phyloP scores from a whole-genome alignment of 2,888 invertebrate genomes.

The Tanypteryx hageni region DNA sequence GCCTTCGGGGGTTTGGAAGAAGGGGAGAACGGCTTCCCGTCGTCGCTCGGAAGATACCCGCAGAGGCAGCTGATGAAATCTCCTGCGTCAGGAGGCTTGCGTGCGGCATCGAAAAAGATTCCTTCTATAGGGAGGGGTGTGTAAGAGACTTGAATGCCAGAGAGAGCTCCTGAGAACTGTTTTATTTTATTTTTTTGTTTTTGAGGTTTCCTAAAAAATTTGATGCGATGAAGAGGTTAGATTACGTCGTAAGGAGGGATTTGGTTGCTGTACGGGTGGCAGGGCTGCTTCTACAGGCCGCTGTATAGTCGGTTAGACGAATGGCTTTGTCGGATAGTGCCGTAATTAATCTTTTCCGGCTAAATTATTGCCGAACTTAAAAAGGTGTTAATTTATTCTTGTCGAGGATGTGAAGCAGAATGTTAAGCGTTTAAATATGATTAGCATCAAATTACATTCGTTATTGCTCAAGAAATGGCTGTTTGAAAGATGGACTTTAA shows the following conservation, averaged over 20 bases:
- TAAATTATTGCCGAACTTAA: background rate
- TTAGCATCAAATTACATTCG: background rate
- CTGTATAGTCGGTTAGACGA: background rate
- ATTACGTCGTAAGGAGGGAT: slow-evolving; percentile 26
- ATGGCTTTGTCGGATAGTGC: background rate
- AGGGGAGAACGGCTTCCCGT: slow-evolving; percentile 23
- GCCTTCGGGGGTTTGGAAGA: background rate
- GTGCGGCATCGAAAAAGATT: slow-evolving; percentile 54
- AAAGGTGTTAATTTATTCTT: background rate
- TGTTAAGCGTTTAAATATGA: background rate
- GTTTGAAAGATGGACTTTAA: background rate
- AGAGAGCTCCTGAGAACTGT: slow-evolving; percentile 49
- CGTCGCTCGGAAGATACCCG: slow-evolving; percentile 3
- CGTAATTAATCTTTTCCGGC: background rate
- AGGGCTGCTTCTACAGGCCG: background rate
- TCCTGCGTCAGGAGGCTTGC: background rate
- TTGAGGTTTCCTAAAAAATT: slow-evolving; percentile 34
- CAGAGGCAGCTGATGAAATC: slow-evolving; percentile 57
- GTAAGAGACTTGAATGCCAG: slow-evolving; percentile 52
- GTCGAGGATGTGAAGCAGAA: background rate
- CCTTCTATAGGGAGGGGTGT: background rate
- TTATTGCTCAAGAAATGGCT: background rate
- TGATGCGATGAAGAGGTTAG: slow-evolving; percentile 36
- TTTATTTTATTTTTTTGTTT: background rate
- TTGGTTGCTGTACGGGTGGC: background rate